A percentile compares a stretch with the other conserved stretches of the same genome.
Conservation (phyloP, 2,888 invertebrate genomes). For the Andrena marginata region DNA sequence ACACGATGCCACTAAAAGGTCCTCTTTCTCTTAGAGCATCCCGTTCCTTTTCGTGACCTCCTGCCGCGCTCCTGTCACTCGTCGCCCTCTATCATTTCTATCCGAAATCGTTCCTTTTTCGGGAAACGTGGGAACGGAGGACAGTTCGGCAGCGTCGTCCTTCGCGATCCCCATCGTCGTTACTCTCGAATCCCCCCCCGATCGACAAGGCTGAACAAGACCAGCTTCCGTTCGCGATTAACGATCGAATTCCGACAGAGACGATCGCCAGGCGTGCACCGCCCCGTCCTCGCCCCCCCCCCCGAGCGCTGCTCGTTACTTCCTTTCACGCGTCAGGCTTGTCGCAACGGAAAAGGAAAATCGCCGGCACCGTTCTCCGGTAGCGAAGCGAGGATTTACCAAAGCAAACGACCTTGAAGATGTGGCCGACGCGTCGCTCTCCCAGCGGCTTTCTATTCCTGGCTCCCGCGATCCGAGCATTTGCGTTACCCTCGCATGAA, state of each 20-base stretch:
- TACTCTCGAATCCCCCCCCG: neutral
- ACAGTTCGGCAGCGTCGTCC: neutral
- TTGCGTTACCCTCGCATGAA: conserved; percentile 32
- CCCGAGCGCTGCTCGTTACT: neutral
- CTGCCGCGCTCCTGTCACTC: neutral
- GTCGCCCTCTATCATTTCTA: neutral
- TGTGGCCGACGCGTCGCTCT: conserved; percentile 1
- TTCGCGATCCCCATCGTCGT: neutral
- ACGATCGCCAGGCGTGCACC: neutral
- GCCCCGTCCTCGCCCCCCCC: neutral
- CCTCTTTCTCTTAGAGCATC: conserved; percentile 18
- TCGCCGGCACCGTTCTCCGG: neutral
- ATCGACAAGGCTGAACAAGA: neutral
- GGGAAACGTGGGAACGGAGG: conserved; percentile 4
- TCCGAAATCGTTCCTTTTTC: neutral
- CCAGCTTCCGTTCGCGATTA: neutral
- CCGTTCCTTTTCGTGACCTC: conserved; percentile 4
- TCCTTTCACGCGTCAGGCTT: neutral
- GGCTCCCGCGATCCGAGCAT: conserved; percentile 24
- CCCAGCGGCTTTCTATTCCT: conserved; percentile 10
- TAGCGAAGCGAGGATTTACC: conserved; percentile 5
- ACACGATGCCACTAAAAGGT: conserved; percentile 44
- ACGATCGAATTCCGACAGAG: neutral
- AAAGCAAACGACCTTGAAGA: conserved; percentile 31
- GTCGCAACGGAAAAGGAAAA: neutral